Base-by-base conservation (phyloP, 2,797 vertebrate genomes). In the Mustela erminea region DNA sequence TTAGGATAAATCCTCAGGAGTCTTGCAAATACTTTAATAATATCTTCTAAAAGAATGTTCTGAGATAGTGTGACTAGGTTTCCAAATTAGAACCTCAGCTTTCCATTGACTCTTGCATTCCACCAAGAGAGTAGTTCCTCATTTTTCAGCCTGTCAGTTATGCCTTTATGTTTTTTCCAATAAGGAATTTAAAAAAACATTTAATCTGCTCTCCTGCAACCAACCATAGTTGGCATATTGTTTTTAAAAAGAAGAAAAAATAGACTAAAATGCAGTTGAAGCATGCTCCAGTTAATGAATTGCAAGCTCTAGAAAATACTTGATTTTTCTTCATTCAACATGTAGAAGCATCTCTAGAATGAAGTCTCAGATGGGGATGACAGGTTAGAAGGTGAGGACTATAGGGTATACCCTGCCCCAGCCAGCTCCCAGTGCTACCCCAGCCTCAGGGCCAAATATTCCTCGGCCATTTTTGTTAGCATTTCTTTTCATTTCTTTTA, bases 31-130 rank as follows among this genome's bases (percentile, higher is more conserved):
- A 87, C 68, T 97, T 94, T 54, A 70, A 88, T 93, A 74, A 92
- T 83, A 88, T 32, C 43, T 96, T 96, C 78, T 54, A 95, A 92
- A 88, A 46, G 58, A 94, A 92, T 92, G n/a, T 90, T 96, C 84
- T 97, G 86, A 92, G 43, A 94, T 43, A 21, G 43, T 66, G 7
- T 96, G 81, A 93, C 41, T 49, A 20, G 29, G 20, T 95, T 97
- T 93, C 72, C 80, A 78, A 95, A 82, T 92, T 38, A 92, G 52
- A 92, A 95, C 18, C 25, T 96, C 74, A 3, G 49, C 66, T 96
- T 98, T 96, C 60, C 82, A 97, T 97, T 97, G 60, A 82, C 70
- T 81, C 78, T 95, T 72, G 83, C 25, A 41, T 90, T 96, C 68
- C 92, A 83, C 83, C 81, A 82, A 86, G 56, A 92, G 60, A 92